Conservation (phyloP, 2,888 invertebrate genomes). For the Pandemis heparana region DNA sequence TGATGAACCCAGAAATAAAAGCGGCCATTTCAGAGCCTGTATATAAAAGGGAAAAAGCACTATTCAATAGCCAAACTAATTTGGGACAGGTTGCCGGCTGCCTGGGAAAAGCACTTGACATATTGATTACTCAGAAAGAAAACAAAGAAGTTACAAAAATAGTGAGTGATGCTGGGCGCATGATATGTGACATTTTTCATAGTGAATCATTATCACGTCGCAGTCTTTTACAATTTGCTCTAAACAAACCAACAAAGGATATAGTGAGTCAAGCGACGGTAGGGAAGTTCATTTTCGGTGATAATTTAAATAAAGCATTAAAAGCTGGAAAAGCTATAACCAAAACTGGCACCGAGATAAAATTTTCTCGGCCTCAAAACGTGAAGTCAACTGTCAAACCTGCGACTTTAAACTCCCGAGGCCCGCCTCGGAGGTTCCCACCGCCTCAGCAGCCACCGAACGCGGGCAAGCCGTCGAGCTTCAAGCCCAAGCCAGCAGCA, state of each 20-base stretch:
- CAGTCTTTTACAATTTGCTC: neutral
- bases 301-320: neutral
- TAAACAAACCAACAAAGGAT: neutral
- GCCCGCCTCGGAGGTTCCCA: neutral
- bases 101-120: neutral
- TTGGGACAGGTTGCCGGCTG: neutral
- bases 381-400: neutral
- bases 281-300: neutral
- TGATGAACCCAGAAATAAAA: neutral
- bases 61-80: neutral
- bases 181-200: neutral
- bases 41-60: neutral
- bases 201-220: neutral
- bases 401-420: neutral
- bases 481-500: slow-evolving; percentile 2
- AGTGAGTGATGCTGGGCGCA: neutral
- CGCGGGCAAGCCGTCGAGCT: slow-evolving; percentile 1
- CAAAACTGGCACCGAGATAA: neutral
- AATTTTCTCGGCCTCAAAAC: neutral
- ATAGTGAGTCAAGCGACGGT: neutral
- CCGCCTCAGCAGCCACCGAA: neutral
- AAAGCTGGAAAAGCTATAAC: neutral
- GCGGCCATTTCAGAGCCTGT: neutral
- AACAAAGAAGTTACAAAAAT: neutral
- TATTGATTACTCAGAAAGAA: neutral